Base-by-base conservation (phyloP, 2,888 invertebrate genomes). In the Drosophila antonietae region DNA sequence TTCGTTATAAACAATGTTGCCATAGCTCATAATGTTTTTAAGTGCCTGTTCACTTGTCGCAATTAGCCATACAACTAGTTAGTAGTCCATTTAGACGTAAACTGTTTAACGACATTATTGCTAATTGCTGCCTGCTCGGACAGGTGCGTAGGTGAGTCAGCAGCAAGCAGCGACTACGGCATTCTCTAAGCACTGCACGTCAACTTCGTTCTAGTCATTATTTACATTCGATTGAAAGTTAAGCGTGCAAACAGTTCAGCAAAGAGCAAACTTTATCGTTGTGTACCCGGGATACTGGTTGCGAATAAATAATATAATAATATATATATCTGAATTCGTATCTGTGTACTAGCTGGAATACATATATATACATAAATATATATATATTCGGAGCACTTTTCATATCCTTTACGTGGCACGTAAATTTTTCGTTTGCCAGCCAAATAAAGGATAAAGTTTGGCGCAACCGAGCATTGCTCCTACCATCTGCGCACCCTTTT, bases 191-290 rank as follows among this genome's bases (percentile, higher is more conserved):
- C 52, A 53, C 58, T 61, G 68, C 67, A 78, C 73, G 70, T 72
- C 67, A 76, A 64, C 58, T 84, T 72, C 68, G 75, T 78, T 80
- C 51, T 68, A 73, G 75, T 80, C 80, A 88, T 88, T 89, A 89
- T 89, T 90, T 88, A 82, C 89, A 88, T 90, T 89, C 89, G 89
- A 90, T 88, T 90, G 85, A 72, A 89, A 89, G 90, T 88, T 90
- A 76, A 88, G 80, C 85, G 82, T 90, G 85, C 74, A 78, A 89
- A 89, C 78, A 75, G 79, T 71, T 90, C 67, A 68, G 60, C 68
- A 69, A 47, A 57, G 41, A 39, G 65, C 49, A 61, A 83, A 83
- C 73, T 87, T 89, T 80, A 68, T 68, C 87, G 66, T 83, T 62
- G 49, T 51, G 51, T 53, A 9, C 20, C 51, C 46, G 28, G 18